Base-by-base conservation (phyloP, 2,797 vertebrate genomes). In the Linurgus olivaceus region DNA sequence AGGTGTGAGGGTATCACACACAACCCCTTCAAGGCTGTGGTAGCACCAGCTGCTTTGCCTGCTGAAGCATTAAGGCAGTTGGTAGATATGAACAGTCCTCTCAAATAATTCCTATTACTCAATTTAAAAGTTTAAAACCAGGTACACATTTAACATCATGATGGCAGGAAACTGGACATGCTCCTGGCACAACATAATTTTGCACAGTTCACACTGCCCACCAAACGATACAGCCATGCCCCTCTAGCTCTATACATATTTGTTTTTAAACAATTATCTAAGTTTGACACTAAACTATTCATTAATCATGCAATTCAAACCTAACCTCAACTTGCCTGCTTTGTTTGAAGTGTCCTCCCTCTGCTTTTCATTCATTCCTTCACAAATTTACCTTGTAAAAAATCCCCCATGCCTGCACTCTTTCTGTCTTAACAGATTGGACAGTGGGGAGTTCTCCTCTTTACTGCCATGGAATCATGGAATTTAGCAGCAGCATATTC, bases 21-120 rank as follows among this genome's bases (percentile, higher is more conserved):
- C 29, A 48, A 4, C 20, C 71, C 48, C 13, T 62, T 54, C 24
- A 37, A 21, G 58, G 62, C 70, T 17, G 38, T 63, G 40, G 16
- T 6, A 93, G 86, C 88, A 94, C 83, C 86, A 33, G 20, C 40
- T 28, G 44, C 35, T 92, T 44, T 26, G 31, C 31, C 65, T 90
- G 38, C 31, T 42, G 59, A 78, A 78, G 48, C 58, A 67, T 40
- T 62, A 59, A 95, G 70, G 74, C 77, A 26, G n/a, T 17, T 13
- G 33, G 78, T 28, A 71, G 52, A 51, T 9, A 10, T 16, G 4
- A 72, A 33, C 3, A 86, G 21, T 37, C 18, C 63, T 52, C 38
- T 70, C 44, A 31, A 40, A 79, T 4, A 8, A 62, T 55, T 35
- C 38, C 7, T 28, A 33, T 55, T 33, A 14, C 12, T 81, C 40